Conservation (phyloP, 2,113 vertebrate species). For the Thamnophis sirtalis region DNA sequence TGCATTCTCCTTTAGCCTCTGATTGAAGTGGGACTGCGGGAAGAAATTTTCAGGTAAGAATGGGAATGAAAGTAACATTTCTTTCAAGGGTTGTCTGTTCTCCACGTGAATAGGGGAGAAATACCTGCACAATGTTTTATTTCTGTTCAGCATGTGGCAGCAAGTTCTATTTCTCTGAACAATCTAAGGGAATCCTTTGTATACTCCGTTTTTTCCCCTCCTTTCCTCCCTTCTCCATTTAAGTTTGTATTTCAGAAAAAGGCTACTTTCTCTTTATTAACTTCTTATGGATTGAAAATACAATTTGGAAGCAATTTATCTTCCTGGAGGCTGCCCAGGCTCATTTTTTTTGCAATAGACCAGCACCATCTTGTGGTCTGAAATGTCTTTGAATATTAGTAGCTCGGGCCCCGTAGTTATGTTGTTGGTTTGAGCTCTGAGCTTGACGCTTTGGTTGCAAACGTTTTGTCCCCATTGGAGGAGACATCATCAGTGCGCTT, state of each 20-base stretch:
- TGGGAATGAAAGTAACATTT: background rate
- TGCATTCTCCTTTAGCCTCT: background rate
- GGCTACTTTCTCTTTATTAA: background rate
- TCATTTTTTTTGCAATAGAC: background rate
- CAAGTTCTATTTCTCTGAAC: background rate
- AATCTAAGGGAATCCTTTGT: background rate
- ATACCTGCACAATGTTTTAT: background rate
- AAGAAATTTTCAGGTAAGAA: background rate
- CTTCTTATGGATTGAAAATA: background rate
- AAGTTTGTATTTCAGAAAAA: background rate
- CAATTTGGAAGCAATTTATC: background rate
- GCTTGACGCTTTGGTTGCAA: too few species aligned
- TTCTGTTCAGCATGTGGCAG: background rate
- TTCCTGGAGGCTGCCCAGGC: background rate
- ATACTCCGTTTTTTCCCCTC: background rate
- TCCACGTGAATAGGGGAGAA: background rate
- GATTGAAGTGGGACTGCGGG: background rate
- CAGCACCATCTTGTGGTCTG: background rate
- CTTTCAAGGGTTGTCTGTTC: background rate
- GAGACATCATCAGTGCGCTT: too few species aligned
- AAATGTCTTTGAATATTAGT: too few species aligned
- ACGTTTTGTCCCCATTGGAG: too few species aligned
- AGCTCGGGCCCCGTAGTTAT: too few species aligned
- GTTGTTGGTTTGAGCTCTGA: too few species aligned
- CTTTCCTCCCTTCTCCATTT: accelerated